Conservation (phyloP, 2,797 vertebrate genomes). For the Benthosema pterotum region DNA sequence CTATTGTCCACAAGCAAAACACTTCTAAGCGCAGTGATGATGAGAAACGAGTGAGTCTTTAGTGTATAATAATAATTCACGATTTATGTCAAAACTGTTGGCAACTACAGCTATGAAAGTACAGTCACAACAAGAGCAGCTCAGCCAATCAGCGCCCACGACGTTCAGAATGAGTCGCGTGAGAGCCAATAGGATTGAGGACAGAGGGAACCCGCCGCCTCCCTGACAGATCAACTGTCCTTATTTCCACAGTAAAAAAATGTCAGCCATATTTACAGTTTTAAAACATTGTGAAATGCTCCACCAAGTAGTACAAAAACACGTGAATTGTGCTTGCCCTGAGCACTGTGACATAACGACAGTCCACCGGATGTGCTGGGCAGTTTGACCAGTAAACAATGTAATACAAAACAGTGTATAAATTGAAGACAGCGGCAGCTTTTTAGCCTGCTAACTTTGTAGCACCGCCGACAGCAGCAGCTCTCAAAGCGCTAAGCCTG, state of each 20-base stretch:
- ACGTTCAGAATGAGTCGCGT: slow-evolving; percentile 34
- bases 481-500: neutral
- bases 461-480: slow-evolving; percentile 36
- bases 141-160: slow-evolving; percentile 68
- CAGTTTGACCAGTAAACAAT: neutral
- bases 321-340: too few relatives aligned
- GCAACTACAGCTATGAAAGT: slow-evolving; percentile 30
- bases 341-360: neutral
- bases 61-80: slow-evolving; percentile 51
- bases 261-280: slow-evolving; percentile 86
- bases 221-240: slow-evolving; percentile 61
- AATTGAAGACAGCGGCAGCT: slow-evolving; percentile 25
- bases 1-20: neutral
- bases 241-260: slow-evolving; percentile 81
- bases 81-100: slow-evolving; percentile 54
- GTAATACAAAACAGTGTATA: slow-evolving; percentile 23
- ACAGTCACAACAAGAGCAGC: slow-evolving; percentile 30
- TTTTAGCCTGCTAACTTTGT: slow-evolving; percentile 60
- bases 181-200: slow-evolving; percentile 66
- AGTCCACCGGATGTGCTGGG: neutral
- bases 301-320: neutral
- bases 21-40: neutral
- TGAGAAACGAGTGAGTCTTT: slow-evolving; percentile 11
- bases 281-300: slow-evolving; percentile 47
- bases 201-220: slow-evolving; percentile 36